phyloP scores from a whole-genome alignment of 2,797 vertebrate species.

The Enteromius mattozi region DNA sequence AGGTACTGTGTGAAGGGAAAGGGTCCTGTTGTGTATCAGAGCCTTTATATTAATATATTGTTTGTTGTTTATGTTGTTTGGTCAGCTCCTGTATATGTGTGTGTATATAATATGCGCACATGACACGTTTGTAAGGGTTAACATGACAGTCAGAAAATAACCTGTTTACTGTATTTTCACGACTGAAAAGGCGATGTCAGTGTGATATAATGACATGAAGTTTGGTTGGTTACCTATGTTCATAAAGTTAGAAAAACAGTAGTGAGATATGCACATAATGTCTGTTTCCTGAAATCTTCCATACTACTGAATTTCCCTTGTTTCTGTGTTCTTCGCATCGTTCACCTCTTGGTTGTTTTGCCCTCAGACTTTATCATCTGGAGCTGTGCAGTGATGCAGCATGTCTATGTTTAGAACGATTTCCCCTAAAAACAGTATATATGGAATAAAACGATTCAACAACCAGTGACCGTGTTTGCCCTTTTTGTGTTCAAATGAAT shows the following conservation, averaged over 20 bases:
- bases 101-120: conserved; percentile 13
- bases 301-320: conserved; percentile 64
- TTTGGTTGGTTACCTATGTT: neutral
- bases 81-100: conserved; percentile 20
- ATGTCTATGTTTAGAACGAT: conserved; percentile 79
- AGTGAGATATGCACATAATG: neutral
- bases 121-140: conserved; percentile 2
- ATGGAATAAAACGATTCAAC: conserved; percentile 24
- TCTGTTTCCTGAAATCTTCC: conserved; percentile 57
- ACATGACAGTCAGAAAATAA: conserved; percentile 24
- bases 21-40: neutral
- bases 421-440: conserved; percentile 58
- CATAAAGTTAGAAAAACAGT: conserved; percentile 15
- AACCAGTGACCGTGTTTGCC: neutral
- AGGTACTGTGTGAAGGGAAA: conserved; percentile 15
- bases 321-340: conserved; percentile 67
- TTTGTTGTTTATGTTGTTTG: conserved; percentile 34
- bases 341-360: conserved; percentile 72
- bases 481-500: neutral
- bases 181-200: conserved; percentile 6
- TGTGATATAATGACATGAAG: neutral
- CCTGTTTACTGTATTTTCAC: conserved; percentile 6
- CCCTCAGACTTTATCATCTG: conserved; percentile 71
- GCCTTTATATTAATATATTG: conserved; percentile 4
- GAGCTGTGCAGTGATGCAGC: conserved; percentile 79